Base-by-base conservation (phyloP, 2,797 vertebrate genomes). In the Lateolabrax maculatus region DNA sequence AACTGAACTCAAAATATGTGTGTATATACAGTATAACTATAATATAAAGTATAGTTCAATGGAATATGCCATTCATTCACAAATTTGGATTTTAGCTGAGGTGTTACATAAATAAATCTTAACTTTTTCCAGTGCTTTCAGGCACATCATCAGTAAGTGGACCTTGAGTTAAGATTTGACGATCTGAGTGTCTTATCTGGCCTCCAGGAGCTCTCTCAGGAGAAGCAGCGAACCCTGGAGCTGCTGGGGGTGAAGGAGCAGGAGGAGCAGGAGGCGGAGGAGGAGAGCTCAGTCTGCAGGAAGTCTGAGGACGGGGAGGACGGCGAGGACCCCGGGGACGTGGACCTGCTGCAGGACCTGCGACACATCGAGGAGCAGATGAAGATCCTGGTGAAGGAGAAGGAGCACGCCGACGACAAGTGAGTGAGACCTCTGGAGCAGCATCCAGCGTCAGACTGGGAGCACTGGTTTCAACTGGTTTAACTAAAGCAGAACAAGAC, bases 351-450 rank as follows among this genome's bases (percentile, higher is more conserved):
- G 81, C 96, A 95, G 36, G 96, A 96, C 91, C 94, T 99, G 58
- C 92, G 78, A 60, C 96, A 97, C 92, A 99, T 99, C 0, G 98
- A 99, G 85, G 97, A 97, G 79, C 96, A 96, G 73, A 99, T 99
- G 96, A 97, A 96, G 88, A 89, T 95, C 66, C 95, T 99, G 77
- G 88, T 97, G 84, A 90, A 92, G 65, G 98, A 99, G 94, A 99
- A 98, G 89, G 95, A 97, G 29, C 92, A 96, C 84, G 97, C 98
- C 0, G 97, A 98, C 5, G 95, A 95, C 37, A 97, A 96, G 98
- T 99, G 83, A 95, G 93, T 60, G 57, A 52, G 15, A 18, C 10
- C n/a, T 43, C n/a, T n/a, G n/a, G n/a, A n/a, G n/a, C n/a, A n/a
- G n/a, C n/a, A n/a, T n/a, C n/a, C 11, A 6, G 39, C 0, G 2